phyloP scores from a whole-genome alignment of 1,140 invertebrate genomes.

The Araneus ventricosus region DNA sequence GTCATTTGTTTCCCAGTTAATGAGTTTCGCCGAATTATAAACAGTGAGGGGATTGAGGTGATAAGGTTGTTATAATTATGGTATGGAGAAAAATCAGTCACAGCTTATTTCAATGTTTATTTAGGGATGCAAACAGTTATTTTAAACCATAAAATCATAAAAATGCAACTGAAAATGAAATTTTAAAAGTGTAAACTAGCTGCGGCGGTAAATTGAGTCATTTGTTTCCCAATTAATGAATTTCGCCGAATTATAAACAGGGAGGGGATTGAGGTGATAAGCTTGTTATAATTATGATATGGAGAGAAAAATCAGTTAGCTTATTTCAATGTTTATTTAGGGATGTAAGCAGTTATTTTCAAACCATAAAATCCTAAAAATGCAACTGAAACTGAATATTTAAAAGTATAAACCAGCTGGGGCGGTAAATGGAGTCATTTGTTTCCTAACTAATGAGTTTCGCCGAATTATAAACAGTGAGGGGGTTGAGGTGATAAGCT shows the following conservation, averaged over 20 bases:
- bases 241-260: neutral
- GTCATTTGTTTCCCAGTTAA: neutral
- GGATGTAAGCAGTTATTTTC: too few species aligned
- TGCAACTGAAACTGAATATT: too few species aligned
- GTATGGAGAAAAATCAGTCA: neutral
- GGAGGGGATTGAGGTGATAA: neutral
- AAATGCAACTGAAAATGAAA: too few species aligned
- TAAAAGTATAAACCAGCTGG: too few species aligned
- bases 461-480: neutral
- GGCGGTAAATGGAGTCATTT: constrained; percentile 19
- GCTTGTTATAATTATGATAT: neutral
- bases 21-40: neutral
- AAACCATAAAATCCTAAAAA: too few species aligned
- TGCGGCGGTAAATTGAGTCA: neutral
- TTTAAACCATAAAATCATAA: too few species aligned
- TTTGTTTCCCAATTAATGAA: neutral
- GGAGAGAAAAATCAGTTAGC: neutral
- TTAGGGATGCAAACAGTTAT: too few species aligned
- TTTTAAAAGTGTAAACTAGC: too few species aligned
- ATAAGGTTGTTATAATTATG: neutral
- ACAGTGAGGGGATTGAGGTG: neutral
- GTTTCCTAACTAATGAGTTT: neutral
- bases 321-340: too few species aligned
- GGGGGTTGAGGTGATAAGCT: neutral
- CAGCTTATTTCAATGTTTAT: too few species aligned